Conservation (phyloP, 2,797 vertebrate species). For the Molossus alvarezi region DNA sequence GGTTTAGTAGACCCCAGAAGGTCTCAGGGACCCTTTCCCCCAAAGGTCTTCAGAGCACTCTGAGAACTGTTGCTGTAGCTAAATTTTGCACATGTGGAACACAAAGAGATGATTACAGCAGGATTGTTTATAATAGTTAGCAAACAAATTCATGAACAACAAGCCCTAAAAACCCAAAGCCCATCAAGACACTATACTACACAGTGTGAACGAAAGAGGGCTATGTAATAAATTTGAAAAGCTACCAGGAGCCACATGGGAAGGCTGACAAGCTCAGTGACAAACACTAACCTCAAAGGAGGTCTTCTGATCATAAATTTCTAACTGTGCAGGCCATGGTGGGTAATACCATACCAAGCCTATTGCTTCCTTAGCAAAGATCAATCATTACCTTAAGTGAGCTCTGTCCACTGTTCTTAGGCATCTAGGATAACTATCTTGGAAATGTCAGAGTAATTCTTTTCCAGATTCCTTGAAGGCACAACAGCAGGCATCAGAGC, state of each 20-base stretch:
- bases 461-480: not conserved
- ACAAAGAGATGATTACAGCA: not conserved
- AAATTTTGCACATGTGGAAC: not conserved
- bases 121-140: not conserved
- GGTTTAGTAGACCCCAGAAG: not conserved
- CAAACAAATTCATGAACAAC: not conserved
- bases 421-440: not conserved
- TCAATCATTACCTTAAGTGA: not conserved
- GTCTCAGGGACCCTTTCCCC: not conserved
- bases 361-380: not conserved
- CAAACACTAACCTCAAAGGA: not conserved
- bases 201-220: not conserved
- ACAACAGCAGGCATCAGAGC: not conserved
- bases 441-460: not conserved
- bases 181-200: not conserved
- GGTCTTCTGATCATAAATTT: not conserved
- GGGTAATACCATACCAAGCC: not conserved
- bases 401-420: not conserved
- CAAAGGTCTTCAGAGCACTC: not conserved
- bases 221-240: not conserved
- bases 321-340: not conserved
- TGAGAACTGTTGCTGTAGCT: not conserved
- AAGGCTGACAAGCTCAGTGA: not conserved
- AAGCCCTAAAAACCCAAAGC: not conserved
- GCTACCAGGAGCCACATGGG: not conserved